Conservation (phyloP, 1,140 invertebrate species). For the Mamestra configurata region DNA sequence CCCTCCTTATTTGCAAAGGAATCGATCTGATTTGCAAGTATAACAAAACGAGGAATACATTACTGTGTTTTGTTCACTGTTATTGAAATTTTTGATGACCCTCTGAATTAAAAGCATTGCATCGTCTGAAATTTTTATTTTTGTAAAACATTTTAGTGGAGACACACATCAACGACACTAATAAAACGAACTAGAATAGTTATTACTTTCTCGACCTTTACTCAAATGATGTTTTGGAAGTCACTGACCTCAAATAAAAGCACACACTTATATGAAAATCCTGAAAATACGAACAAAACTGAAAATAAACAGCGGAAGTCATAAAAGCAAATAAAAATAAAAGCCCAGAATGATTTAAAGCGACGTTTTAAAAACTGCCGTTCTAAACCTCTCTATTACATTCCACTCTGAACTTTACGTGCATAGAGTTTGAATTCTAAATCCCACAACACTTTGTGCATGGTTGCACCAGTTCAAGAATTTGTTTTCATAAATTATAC, state of each 20-base stretch:
- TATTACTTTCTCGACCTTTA: too few relatives aligned
- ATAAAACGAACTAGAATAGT: too few relatives aligned
- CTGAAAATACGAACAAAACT: slow-evolving; percentile 6
- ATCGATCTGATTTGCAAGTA: slow-evolving; percentile 17
- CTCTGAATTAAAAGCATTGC: not conserved
- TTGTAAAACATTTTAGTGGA: not conserved
- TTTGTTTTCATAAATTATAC: slow-evolving; percentile 32
- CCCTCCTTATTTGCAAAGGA: slow-evolving; percentile 21
- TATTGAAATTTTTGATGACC: not conserved
- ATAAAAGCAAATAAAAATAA: slow-evolving; percentile 38
- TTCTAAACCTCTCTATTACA: not conserved
- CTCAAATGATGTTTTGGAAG: not conserved
- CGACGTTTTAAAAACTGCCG: slow-evolving; percentile 1
- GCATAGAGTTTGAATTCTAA: not conserved
- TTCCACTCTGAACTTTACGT: slow-evolving; percentile 17
- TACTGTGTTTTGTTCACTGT: not conserved
- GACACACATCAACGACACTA: too few relatives aligned
- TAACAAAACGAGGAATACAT: slow-evolving; percentile 2
- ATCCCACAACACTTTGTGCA: not conserved
- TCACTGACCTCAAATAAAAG: not conserved
- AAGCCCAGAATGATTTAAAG: slow-evolving; percentile 26
- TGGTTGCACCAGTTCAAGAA: slow-evolving; percentile 22
- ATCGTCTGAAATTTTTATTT: not conserved
- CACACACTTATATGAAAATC: not conserved
- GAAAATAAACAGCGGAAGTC: slow-evolving; percentile 26